A percentile compares a stretch with the other conserved stretches of the same genome.
phyloP scores from a whole-genome alignment of 2,888 invertebrate genomes.

The Ormyrus thymus region DNA sequence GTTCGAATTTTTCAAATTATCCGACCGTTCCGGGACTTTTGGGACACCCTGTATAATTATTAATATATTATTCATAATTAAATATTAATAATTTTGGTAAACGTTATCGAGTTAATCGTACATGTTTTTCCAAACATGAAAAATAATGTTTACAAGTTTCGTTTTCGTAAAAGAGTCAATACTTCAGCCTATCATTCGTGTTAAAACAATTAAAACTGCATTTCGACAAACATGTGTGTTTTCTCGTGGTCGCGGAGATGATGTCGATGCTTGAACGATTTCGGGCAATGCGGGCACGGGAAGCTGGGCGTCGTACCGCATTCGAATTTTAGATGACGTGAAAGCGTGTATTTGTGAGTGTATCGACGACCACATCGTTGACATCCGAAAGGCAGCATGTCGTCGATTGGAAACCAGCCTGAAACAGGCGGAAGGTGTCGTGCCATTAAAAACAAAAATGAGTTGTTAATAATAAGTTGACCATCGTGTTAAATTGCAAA shows the following conservation, averaged over 20 bases:
- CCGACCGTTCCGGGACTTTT: no score
- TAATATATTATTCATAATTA: no score
- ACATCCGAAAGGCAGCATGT: conserved; percentile 56
- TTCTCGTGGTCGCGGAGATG: conserved; percentile 65
- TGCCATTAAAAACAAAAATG: neutral
- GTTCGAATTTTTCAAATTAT: no score
- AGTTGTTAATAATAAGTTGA: neutral
- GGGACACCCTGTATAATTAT: no score
- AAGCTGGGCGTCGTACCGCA: neutral
- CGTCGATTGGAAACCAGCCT: conserved; percentile 13
- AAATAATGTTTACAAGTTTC: no score
- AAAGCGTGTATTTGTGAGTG: conserved; percentile 63
- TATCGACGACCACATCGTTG: conserved; percentile 68
- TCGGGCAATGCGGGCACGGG: conserved; percentile 45
- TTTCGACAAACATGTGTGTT: neutral
- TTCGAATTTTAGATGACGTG: conserved; percentile 19
- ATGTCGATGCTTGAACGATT: conserved; percentile 69
- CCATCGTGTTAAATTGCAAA: no score
- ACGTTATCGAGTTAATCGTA: no score
- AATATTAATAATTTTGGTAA: no score
- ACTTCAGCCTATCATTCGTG: no score
- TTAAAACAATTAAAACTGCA: no score
- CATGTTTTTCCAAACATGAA: no score
- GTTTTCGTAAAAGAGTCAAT: no score
- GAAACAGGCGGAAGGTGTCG: conserved; percentile 1